phyloP scores from a whole-genome alignment of 2,888 invertebrate genomes.

The Schrankia costaestrigalis region DNA sequence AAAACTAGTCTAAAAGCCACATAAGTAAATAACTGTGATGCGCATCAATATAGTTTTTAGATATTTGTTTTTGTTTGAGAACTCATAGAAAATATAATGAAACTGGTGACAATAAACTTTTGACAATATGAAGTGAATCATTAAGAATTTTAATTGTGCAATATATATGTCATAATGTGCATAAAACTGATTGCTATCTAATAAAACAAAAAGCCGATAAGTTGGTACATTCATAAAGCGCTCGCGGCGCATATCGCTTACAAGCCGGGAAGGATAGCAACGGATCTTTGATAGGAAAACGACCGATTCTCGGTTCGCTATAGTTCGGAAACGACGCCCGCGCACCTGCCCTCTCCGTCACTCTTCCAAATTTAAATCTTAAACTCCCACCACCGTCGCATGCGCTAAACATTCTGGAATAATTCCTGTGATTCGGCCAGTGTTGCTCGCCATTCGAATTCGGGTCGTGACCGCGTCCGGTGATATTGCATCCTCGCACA shows the following conservation, averaged over 20 bases:
- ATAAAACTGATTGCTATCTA: no score
- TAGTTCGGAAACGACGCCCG: conserved; percentile 70
- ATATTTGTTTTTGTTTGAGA: no score
- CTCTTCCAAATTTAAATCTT: conserved; percentile 80
- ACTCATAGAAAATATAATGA: no score
- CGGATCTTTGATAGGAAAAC: conserved; percentile 52
- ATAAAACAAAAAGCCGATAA: background rate
- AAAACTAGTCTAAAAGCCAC: no score
- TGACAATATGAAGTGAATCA: no score
- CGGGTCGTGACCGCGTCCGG: conserved; percentile 80
- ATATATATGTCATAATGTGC: no score
- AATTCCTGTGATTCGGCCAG: conserved; percentile 76
- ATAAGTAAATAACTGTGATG: no score
- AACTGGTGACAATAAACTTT: no score
- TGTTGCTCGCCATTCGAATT: conserved; percentile 79
- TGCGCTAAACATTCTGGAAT: conserved; percentile 78
- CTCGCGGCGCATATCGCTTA: conserved; percentile 35
- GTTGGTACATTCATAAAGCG: conserved; percentile 28
- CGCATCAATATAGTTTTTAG: no score
- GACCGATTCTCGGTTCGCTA: conserved; percentile 52
- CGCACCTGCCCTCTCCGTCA: conserved; percentile 81
- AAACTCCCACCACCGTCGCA: conserved; percentile 74
- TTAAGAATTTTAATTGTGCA: no score
- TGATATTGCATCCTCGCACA: conserved; percentile 61
- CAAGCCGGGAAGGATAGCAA: conserved; percentile 40